A percentile compares a stretch with the other conserved stretches of the same genome.
phyloP scores from a whole-genome alignment of 2,113 vertebrate genomes.

The Prinia subflava region DNA sequence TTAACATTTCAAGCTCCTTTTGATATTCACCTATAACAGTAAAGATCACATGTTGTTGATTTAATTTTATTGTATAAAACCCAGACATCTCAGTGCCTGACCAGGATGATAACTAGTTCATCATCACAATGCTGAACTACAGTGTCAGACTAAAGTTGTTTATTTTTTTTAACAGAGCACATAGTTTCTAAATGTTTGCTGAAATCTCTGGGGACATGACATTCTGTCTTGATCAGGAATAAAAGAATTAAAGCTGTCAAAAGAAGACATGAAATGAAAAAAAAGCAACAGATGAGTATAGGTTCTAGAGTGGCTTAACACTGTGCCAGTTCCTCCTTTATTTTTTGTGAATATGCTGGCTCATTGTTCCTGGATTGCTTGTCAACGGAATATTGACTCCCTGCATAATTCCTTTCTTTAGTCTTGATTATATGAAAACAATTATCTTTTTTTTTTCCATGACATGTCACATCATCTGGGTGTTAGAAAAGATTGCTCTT shows the following conservation, averaged over 20 bases:
- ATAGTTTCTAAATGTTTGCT: neutral
- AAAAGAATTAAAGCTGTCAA: neutral
- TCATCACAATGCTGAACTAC: neutral
- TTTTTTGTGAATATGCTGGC: neutral
- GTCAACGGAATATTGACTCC: neutral
- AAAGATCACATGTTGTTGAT: neutral
- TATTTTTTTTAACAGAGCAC: neutral
- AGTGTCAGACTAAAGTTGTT: neutral
- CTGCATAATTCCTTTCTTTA: neutral
- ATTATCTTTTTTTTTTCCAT: neutral
- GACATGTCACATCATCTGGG: neutral
- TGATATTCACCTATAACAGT: neutral
- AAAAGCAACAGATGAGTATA: rapidly evolving
- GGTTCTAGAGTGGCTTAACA: neutral
- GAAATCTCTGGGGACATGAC: neutral
- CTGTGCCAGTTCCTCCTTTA: rapidly evolving
- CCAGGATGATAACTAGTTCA: neutral
- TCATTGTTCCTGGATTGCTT: neutral
- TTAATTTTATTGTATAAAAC: neutral
- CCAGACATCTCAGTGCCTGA: neutral
- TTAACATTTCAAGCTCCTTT: neutral
- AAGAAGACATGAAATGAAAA: neutral
- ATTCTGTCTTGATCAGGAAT: neutral
- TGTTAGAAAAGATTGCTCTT: neutral
- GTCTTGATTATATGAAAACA: neutral